Evolutionary conservation across 2,113 vertebrate species (phyloP).

Genomic region (Theristicus caerulescens): DNA sequence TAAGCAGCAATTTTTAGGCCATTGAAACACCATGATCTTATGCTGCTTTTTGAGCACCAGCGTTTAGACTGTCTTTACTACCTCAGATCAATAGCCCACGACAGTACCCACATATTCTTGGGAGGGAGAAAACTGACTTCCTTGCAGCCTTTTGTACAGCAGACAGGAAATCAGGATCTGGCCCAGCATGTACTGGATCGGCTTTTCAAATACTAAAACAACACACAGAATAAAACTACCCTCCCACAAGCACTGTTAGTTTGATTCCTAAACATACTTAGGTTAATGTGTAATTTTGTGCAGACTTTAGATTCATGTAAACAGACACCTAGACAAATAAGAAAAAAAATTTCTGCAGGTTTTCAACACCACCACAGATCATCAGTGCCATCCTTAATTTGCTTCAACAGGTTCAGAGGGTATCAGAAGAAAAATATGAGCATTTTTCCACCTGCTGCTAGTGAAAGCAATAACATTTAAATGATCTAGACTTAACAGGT

Average conservation of each 20-base stretch:
- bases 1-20: not conserved
- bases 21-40: not conserved
- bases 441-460: not conserved
- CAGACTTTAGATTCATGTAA: not conserved
- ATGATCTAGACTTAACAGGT: not conserved
- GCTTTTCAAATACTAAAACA: not conserved
- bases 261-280: not conserved
- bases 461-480: not conserved
- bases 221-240: not conserved
- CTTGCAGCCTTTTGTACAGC: not conserved
- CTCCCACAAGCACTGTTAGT: not conserved
- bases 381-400: not conserved
- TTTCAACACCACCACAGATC: not conserved
- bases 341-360: not conserved
- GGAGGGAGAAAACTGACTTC: not conserved
- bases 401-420: not conserved
- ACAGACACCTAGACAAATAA: not conserved
- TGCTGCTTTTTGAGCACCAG: not conserved
- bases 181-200: fast-evolving
- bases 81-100: not conserved
- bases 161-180: not conserved
- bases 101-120: not conserved
- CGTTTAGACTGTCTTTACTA: not conserved
- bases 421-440: not conserved
- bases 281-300: not conserved